Evolutionary conservation across 2,888 invertebrate species (phyloP), one percentile per base, ranked within the genome.

Genomic region (Conus canariensis): DNA sequence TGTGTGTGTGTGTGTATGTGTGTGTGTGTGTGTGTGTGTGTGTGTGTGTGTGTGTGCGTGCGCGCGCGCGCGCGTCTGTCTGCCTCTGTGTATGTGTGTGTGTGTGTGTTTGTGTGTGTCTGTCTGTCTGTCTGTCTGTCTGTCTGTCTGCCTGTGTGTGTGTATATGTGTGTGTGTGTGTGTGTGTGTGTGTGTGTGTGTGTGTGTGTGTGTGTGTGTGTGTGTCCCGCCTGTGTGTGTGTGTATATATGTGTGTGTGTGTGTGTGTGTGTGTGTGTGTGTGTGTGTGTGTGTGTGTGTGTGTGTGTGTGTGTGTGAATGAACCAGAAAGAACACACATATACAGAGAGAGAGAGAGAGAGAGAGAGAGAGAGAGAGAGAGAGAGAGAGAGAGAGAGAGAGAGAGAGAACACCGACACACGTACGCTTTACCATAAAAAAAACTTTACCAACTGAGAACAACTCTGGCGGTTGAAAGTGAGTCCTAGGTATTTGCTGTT

Each of bases 201-300:
- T 70, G n/a, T 77, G 77, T 77, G 77, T 77, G 77, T 77, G 77
- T 77, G 77, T 77, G 77, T 77, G 82, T 82, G 82, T 82, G 82
- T 82, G 82, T 82, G 82, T 56, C n/a, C n/a, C n/a, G n/a, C n/a
- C n/a, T n/a, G n/a, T n/a, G n/a, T n/a, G n/a, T n/a, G n/a, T n/a
- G n/a, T n/a, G n/a, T n/a, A n/a, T n/a, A n/a, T n/a, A n/a, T n/a
- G 83, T 58, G 58, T 19, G 82, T 82, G 82, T 82, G 82, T 56
- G 82, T 82, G 82, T 45, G 45, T 45, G 45, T 45, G 45, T 45
- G 45, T 70, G 70, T 70, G n/a, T 77, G 77, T 77, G 77, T 77
- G 77, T 77, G 77, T 77, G 77, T 77, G 77, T 77, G 82, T 82
- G 82, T 82, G 82, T 82, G 82, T 82, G 82, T 56, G 82, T 82